Evolutionary conservation across 2,888 invertebrate genomes (phyloP).

Genomic region (Mythimna vitellina): DNA sequence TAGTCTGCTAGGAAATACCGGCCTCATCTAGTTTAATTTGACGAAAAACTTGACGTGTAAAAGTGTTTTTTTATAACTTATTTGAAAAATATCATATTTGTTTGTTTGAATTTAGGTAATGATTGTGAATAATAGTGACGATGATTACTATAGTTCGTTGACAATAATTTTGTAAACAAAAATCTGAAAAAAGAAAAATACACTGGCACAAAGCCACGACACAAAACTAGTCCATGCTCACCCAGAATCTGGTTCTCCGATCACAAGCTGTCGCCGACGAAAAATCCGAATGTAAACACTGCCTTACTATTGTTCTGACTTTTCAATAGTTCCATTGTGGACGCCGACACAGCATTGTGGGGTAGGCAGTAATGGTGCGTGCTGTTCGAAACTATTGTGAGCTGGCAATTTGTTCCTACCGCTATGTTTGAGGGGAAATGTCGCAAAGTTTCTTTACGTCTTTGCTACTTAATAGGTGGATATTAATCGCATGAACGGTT

Average conservation of each 20-base stretch:
- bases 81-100: too few relatives aligned
- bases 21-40: too few relatives aligned
- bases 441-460: slow-evolving; percentile 49
- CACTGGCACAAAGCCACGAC: neutral
- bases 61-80: too few relatives aligned
- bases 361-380: slow-evolving; percentile 71
- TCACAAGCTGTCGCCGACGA: slow-evolving; percentile 73
- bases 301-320: slow-evolving; percentile 80
- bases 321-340: slow-evolving; percentile 78
- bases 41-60: too few relatives aligned
- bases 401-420: slow-evolving; percentile 67
- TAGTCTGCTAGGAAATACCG: too few relatives aligned
- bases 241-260: slow-evolving; percentile 50
- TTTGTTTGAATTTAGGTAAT: neutral
- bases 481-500: slow-evolving; percentile 36
- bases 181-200: neutral
- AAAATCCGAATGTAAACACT: slow-evolving; percentile 76
- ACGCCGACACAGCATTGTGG: slow-evolving; percentile 60
- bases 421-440: slow-evolving; percentile 51
- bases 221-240: slow-evolving; percentile 3
- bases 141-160: neutral
- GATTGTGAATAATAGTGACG: neutral
- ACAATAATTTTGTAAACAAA: too few relatives aligned
- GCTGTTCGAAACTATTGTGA: slow-evolving; percentile 70
- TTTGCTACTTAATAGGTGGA: slow-evolving; percentile 46